phyloP scores from a whole-genome alignment of 2,888 invertebrate species.

The Hypsopygia costalis region DNA sequence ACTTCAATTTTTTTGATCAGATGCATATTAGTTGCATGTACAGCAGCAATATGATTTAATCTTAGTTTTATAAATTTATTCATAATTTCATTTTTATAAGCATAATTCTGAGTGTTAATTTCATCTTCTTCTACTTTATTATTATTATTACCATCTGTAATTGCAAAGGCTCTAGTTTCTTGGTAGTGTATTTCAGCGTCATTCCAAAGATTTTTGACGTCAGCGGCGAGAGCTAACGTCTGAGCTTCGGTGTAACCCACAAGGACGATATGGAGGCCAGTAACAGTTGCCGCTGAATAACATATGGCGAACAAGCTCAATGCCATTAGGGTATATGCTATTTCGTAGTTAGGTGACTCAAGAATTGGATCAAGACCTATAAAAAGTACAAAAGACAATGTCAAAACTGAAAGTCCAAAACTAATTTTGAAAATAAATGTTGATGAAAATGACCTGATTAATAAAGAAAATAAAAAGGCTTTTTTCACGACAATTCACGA shows the following conservation, averaged over 20 bases:
- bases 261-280: too few species aligned
- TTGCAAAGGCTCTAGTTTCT: neutral
- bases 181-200: slow-evolving; percentile 28
- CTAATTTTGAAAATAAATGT: too few species aligned
- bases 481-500: too few species aligned
- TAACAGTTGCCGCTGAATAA: too few species aligned
- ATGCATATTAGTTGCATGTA: slow-evolving; percentile 35
- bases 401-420: too few species aligned
- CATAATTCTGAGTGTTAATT: neutral
- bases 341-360: neutral
- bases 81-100: slow-evolving; percentile 20
- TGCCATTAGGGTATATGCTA: neutral
- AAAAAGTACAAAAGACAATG: too few species aligned
- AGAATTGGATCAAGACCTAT: neutral
- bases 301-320: too few species aligned
- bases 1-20: slow-evolving; percentile 34
- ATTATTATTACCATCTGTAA: neutral
- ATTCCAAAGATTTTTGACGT: slow-evolving; percentile 31
- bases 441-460: too few species aligned
- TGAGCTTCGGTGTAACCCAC: too few species aligned
- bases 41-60: slow-evolving; percentile 32
- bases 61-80: slow-evolving; percentile 34
- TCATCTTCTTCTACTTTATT: neutral
- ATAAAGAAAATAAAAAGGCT: too few species aligned
- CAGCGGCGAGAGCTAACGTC: too few species aligned